Percentiles rank a stretch among this genome's conserved stretches.
These are phyloP conservation scores for Caradrina kadenii DNA, from an alignment of 2,888 invertebrate genomes.

Conservation along the genomic window DNA sequence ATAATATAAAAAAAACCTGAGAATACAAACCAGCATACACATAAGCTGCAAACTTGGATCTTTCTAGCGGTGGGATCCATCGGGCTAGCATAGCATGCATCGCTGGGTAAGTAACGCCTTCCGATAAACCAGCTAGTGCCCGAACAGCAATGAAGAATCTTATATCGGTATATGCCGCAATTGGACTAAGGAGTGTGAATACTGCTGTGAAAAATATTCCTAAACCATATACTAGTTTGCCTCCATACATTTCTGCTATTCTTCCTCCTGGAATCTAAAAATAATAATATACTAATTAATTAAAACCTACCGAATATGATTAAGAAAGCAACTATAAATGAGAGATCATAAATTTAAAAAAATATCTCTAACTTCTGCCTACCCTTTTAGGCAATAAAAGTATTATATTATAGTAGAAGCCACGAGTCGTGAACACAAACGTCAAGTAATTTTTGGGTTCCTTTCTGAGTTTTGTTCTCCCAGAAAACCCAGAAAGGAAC, in stretches of 20 bases:
- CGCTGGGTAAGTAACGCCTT: slow-evolving; percentile 97
- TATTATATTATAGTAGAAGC: neutral
- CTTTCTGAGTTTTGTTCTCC: too few species aligned
- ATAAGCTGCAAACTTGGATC: slow-evolving; percentile 96
- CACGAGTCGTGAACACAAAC: too few species aligned
- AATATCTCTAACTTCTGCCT: neutral
- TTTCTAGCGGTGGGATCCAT: slow-evolving; percentile 98
- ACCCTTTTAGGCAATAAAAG: neutral
- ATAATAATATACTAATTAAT: neutral
- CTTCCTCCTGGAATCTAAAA: slow-evolving; percentile 93
- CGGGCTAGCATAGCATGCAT: slow-evolving; percentile 98
- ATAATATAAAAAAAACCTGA: slow-evolving; percentile 6
- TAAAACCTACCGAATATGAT: neutral
- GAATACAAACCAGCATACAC: slow-evolving; percentile 93
- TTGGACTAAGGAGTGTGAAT: slow-evolving; percentile 95
- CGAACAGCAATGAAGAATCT: slow-evolving; percentile 94
- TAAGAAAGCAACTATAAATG: neutral
- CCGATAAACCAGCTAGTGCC: slow-evolving; percentile 95
- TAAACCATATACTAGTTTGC: slow-evolving; percentile 96
- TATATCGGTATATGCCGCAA: slow-evolving; percentile 93
- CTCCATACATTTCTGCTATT: slow-evolving; percentile 96
- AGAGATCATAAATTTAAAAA: too few species aligned
- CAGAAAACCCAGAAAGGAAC: too few species aligned
- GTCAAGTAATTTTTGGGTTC: too few species aligned
- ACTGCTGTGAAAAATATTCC: slow-evolving; percentile 95